Conservation (phyloP, 1,140 invertebrate genomes). For the Apis mellifera region DNA sequence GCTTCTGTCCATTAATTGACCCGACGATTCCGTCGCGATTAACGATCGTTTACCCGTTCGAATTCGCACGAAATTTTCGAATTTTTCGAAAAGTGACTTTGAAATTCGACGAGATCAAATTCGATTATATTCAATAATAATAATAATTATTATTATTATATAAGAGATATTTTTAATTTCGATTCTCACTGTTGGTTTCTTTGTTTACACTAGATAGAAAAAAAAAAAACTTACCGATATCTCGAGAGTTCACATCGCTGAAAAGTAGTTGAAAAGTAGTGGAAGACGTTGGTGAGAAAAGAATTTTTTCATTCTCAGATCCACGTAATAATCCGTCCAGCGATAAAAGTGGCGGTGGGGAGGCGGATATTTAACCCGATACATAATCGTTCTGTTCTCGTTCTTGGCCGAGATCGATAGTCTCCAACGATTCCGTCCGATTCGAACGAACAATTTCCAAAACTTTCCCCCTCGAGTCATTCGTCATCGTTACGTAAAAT, state of each 20-base stretch:
- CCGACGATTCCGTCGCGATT: neutral
- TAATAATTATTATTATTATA: too few species aligned
- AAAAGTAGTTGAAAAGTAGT: neutral
- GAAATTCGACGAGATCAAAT: neutral
- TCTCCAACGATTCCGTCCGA: too few species aligned
- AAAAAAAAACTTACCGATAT: neutral
- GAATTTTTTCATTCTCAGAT: neutral
- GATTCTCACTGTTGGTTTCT: neutral
- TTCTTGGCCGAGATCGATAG: neutral
- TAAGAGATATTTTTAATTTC: neutral
- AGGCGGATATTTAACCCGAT: too few species aligned
- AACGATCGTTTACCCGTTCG: neutral
- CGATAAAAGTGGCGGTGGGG: neutral
- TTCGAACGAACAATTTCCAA: too few species aligned
- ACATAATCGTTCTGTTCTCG: neutral
- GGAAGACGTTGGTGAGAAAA: too few species aligned
- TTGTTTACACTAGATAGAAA: constrained; percentile 4
- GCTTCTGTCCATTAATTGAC: constrained; percentile 37
- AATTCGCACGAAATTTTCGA: neutral
- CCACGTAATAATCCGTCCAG: too few species aligned
- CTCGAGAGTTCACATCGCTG: neutral
- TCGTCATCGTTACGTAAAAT: neutral
- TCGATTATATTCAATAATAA: too few species aligned
- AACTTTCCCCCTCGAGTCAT: neutral
- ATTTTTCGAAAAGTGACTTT: too few species aligned